These are phyloP conservation scores for Lissonota sp. DNA, from an alignment of 2,888 invertebrate species.

Conservation along the genomic window DNA sequence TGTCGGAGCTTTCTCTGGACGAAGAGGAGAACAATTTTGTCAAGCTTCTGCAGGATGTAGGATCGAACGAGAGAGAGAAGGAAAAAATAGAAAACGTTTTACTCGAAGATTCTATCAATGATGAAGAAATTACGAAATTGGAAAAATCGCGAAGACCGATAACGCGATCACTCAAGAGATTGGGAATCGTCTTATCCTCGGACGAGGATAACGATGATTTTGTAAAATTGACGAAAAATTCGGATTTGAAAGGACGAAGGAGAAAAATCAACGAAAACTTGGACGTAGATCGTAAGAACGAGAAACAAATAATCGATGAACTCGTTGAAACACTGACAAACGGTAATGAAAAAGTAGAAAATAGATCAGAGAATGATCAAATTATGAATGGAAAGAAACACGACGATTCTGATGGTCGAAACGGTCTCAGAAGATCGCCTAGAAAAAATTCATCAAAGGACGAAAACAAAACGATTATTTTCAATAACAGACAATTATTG, in stretches of 20 bases:
- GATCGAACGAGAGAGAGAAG: neutral
- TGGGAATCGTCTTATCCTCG: neutral
- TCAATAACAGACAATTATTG: too few species aligned
- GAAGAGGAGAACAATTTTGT: constrained; percentile 33
- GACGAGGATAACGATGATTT: constrained; percentile 17
- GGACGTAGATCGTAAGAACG: neutral
- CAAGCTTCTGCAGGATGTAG: constrained; percentile 5
- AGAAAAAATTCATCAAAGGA: neutral
- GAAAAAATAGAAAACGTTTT: neutral
- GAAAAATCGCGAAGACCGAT: neutral
- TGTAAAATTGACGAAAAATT: neutral
- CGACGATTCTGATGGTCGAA: neutral
- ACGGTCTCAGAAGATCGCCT: neutral
- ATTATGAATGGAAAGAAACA: neutral
- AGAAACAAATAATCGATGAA: constrained; percentile 4
- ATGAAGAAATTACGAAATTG: neutral
- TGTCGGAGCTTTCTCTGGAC: constrained; percentile 5
- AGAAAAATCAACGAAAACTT: constrained; percentile 5
- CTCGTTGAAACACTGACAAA: neutral
- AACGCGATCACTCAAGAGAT: neutral
- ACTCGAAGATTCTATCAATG: neutral
- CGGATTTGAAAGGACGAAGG: neutral
- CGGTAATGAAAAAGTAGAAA: neutral
- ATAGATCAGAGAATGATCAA: neutral
- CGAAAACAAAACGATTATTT: neutral